phyloP scores from a whole-genome alignment of 2,888 invertebrate species.

The Iphiclides podalirius region DNA sequence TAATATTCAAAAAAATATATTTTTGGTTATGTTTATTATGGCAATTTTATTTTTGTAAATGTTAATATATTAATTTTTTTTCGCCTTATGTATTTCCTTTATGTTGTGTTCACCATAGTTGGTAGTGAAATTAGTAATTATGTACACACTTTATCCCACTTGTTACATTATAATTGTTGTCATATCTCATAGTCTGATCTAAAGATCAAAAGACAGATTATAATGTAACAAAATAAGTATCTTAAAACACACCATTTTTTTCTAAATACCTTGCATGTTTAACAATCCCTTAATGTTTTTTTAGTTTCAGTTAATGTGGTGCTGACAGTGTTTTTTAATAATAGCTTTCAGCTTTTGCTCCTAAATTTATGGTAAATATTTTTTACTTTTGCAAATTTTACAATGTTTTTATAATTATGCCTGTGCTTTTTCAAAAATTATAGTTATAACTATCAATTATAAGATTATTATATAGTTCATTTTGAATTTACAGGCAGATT shows the following conservation, averaged over 20 bases:
- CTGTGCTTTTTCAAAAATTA: not conserved
- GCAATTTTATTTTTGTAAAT: constrained; percentile 9
- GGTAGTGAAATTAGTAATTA: not conserved
- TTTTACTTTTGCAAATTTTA: constrained; percentile 14
- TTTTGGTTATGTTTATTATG: not conserved
- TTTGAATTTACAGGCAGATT: constrained; percentile 81
- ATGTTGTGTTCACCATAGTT: not conserved
- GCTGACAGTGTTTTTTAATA: constrained; percentile 11
- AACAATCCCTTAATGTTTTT: constrained; percentile 20
- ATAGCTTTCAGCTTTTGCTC: constrained; percentile 21
- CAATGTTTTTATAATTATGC: constrained; percentile 18
- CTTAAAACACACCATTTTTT: too few species aligned
- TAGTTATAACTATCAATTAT: too few species aligned
- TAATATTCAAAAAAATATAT: constrained; percentile 36
- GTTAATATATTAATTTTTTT: not conserved
- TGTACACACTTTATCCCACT: too few species aligned
- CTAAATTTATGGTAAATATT: constrained; percentile 17
- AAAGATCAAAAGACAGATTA: too few species aligned
- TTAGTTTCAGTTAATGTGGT: constrained; percentile 17
- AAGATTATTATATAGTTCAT: too few species aligned
- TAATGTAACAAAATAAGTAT: too few species aligned
- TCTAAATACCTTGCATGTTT: constrained; percentile 14
- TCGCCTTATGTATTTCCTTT: not conserved
- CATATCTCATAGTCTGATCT: too few species aligned
- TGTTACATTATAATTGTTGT: too few species aligned